phyloP scores from a whole-genome alignment of 2,888 invertebrate species.

The Galerucella calmariensis region DNA sequence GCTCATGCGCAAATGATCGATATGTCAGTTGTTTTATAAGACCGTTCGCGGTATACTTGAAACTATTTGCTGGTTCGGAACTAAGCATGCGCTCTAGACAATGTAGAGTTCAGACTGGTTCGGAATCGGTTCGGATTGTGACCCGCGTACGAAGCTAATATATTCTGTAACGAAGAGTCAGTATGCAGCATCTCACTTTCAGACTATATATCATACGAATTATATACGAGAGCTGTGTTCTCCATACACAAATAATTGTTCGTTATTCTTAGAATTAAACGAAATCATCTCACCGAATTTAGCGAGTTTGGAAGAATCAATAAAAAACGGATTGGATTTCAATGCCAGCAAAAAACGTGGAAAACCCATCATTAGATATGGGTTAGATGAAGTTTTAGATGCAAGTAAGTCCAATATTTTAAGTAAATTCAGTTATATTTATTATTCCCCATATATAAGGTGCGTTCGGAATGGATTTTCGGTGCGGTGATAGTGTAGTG shows the following conservation, averaged over 20 bases:
- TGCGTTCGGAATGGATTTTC: too few species aligned
- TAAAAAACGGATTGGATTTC: slow-evolving; percentile 80
- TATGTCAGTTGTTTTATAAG: too few species aligned
- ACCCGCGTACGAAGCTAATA: too few species aligned
- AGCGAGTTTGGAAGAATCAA: slow-evolving; percentile 73
- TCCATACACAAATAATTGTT: slow-evolving; percentile 65
- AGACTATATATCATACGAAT: slow-evolving; percentile 78
- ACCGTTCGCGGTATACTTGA: too few species aligned
- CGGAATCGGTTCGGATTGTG: too few species aligned
- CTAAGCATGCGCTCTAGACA: too few species aligned
- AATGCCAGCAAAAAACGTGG: slow-evolving; percentile 68
- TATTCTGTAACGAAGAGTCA: too few species aligned
- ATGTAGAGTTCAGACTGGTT: too few species aligned
- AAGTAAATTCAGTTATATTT: slow-evolving; percentile 7
- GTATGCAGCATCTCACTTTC: slow-evolving; percentile 48
- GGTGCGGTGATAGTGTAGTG: too few species aligned
- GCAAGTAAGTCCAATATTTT: slow-evolving; percentile 67
- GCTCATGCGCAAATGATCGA: too few species aligned
- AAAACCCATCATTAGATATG: slow-evolving; percentile 79
- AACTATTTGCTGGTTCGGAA: neutral
- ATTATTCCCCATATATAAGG: neutral
- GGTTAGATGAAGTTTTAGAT: slow-evolving; percentile 81
- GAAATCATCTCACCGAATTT: slow-evolving; percentile 68
- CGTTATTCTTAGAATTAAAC: slow-evolving; percentile 68
- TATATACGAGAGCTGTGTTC: slow-evolving; percentile 75